Percentiles rank a stretch among this genome's conserved stretches.
phyloP scores from a whole-genome alignment of 2,888 invertebrate genomes.

The Chelonus formosanus region DNA sequence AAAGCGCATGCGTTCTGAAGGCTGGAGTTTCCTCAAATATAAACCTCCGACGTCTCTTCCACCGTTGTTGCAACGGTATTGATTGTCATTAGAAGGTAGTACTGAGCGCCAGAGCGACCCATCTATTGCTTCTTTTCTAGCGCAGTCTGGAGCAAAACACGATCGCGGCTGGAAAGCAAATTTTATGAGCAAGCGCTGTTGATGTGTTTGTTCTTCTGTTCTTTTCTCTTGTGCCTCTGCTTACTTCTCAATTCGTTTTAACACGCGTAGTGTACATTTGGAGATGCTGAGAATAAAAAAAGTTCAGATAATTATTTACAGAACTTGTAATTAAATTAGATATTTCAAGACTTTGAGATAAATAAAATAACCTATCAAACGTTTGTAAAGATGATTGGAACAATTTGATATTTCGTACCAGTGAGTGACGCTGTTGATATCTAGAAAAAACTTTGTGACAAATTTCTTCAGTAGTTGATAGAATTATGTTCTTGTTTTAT shows the following conservation, averaged over 20 bases:
- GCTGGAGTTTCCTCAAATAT: neutral
- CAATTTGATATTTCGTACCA: no score
- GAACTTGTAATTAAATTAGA: no score
- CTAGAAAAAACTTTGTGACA: no score
- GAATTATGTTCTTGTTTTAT: no score
- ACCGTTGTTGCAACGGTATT: slow-evolving; percentile 12
- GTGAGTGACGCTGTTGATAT: no score
- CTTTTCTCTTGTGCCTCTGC: slow-evolving; percentile 1
- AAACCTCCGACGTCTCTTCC: neutral
- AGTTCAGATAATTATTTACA: no score
- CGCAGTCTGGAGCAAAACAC: slow-evolving; percentile 53
- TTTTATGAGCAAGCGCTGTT: slow-evolving; percentile 40
- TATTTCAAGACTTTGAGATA: no score
- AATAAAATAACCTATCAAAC: no score
- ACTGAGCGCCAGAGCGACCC: slow-evolving; percentile 1
- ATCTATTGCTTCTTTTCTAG: slow-evolving; percentile 27
- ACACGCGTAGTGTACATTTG: slow-evolving; percentile 21
- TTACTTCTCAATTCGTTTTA: slow-evolving; percentile 9
- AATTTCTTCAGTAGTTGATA: no score
- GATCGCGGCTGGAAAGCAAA: slow-evolving; percentile 48
- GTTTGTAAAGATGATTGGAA: no score
- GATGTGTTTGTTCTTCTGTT: slow-evolving; percentile 26
- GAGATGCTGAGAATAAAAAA: neutral
- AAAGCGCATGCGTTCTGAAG: no score
- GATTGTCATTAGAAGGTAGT: slow-evolving; percentile 11